A percentile compares a stretch with the other conserved stretches of the same genome.
Conservation (phyloP, 2,888 invertebrate genomes). For the Dione juno region DNA sequence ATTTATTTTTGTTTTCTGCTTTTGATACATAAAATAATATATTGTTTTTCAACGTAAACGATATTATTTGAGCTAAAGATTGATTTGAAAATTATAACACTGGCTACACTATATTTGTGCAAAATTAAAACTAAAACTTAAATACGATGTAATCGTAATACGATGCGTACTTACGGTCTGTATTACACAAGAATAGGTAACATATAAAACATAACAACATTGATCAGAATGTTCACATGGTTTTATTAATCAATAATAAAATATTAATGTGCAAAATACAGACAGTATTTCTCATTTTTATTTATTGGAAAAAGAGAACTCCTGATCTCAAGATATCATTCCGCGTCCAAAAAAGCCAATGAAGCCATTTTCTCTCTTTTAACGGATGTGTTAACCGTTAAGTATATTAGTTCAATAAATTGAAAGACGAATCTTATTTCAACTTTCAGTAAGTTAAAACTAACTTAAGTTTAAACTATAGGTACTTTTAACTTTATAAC, state of each 20-base stretch:
- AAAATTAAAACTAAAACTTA: conserved; percentile 13
- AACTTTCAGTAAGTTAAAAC: neutral
- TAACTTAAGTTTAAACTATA: neutral
- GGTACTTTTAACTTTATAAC: neutral
- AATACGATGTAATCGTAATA: neutral
- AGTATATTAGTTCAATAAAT: neutral
- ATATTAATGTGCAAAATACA: neutral
- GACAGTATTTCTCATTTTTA: neutral
- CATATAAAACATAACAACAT: conserved; percentile 15
- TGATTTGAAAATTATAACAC: conserved; percentile 9
- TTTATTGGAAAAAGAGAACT: neutral
- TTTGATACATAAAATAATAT: conserved; percentile 2
- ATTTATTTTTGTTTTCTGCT: neutral
- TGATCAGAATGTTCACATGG: neutral
- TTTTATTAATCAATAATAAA: neutral
- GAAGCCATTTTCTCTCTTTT: neutral
- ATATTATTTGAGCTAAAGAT: conserved; percentile 9
- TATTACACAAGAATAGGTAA: conserved; percentile 27
- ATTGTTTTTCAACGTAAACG: neutral
- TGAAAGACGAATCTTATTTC: neutral
- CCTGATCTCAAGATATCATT: neutral
- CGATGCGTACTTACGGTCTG: neutral
- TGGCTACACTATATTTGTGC: conserved; percentile 23
- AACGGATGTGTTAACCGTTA: neutral
- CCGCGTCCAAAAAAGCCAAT: neutral